phyloP scores from a whole-genome alignment of 2,113 vertebrate species.

The Nothocercus julius region DNA sequence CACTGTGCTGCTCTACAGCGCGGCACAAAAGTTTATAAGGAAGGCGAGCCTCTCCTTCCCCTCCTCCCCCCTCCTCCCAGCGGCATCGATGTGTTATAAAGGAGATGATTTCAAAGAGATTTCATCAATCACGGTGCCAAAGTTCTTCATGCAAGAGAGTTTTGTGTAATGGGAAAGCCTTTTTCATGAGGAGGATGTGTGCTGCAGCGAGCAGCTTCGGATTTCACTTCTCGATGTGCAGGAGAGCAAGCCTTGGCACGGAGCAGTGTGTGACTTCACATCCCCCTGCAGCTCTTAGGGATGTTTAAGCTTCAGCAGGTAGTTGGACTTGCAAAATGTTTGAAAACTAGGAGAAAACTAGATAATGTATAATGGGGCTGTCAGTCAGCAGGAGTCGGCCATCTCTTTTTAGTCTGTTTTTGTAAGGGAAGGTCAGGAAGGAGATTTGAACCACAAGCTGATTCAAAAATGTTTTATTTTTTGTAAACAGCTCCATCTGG shows the following conservation, averaged over 20 bases:
- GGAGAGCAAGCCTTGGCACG: conserved; percentile 53
- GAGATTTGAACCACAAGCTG: conserved; percentile 46
- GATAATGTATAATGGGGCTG: background rate
- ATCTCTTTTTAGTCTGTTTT: conserved; percentile 47
- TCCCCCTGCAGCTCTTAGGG: conserved; percentile 30
- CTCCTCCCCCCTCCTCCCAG: conserved; percentile 20
- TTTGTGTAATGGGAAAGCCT: conserved; percentile 52
- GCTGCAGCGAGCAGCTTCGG: conserved; percentile 26
- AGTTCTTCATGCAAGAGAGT: conserved; percentile 22
- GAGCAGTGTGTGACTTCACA: conserved; percentile 53
- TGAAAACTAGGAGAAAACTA: conserved; percentile 34
- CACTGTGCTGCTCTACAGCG: background rate
- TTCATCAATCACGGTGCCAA: background rate
- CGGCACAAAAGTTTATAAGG: background rate
- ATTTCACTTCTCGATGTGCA: conserved; percentile 56
- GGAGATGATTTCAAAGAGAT: conserved; percentile 42
- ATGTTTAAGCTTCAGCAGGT: conserved; percentile 46
- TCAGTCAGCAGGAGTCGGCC: conserved; percentile 21
- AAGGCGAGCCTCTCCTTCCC: background rate
- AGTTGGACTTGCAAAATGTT: conserved; percentile 36
- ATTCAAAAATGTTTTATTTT: conserved; percentile 73
- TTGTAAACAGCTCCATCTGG: conserved; percentile 77
- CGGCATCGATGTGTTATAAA: background rate
- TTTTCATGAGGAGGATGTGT: conserved; percentile 41
- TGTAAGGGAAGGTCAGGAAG: conserved; percentile 49